These are phyloP conservation scores for Pecten maximus DNA, from an alignment of 2,888 invertebrate species.

Conservation along the genomic window DNA sequence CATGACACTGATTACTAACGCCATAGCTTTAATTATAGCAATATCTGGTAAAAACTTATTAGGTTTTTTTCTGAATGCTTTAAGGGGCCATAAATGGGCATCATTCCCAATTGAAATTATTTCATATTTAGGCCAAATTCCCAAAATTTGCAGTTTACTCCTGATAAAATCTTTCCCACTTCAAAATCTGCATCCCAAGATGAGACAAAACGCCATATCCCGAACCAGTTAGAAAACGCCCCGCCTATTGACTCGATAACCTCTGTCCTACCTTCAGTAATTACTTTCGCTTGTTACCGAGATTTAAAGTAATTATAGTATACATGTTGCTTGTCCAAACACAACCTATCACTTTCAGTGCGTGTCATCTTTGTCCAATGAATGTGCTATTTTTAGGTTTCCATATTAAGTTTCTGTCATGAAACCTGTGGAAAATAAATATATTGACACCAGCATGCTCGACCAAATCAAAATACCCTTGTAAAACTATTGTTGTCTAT, in stretches of 20 bases:
- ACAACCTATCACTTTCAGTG: neutral
- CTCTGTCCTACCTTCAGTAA: neutral
- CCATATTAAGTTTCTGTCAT: neutral
- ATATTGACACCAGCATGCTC: neutral
- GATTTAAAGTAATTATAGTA: neutral
- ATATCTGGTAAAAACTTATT: no score
- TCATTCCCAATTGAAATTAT: no score
- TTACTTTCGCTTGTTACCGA: neutral
- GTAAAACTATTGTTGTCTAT: neutral
- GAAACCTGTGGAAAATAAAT: neutral
- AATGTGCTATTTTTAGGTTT: neutral
- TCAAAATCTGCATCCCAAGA: no score
- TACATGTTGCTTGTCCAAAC: neutral
- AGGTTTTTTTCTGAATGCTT: no score
- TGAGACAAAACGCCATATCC: neutral
- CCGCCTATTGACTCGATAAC: neutral
- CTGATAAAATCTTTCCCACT: no score
- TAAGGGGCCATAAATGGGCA: no score
- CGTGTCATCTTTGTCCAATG: neutral
- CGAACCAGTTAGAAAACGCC: no score
- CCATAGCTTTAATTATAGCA: no score
- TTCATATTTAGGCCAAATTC: no score
- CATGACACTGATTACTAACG: no score
- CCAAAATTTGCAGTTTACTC: no score
- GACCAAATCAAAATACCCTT: neutral